Conservation (phyloP, 2,113 vertebrate genomes). For the Gracilinanus agilis region DNA sequence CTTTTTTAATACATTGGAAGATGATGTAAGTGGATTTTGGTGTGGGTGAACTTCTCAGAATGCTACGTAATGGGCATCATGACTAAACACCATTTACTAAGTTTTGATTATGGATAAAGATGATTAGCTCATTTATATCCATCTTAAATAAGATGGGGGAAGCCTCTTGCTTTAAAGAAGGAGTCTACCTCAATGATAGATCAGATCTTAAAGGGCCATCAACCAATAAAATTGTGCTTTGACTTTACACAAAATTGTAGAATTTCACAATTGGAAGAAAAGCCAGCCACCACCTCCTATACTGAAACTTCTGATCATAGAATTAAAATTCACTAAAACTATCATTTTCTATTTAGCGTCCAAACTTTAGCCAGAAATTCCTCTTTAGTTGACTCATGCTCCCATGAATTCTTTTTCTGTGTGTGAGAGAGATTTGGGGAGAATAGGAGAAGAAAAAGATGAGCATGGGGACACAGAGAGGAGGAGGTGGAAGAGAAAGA, state of each 20-base stretch:
- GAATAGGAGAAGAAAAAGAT: too few relatives aligned
- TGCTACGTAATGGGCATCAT: background rate
- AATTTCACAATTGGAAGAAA: background rate
- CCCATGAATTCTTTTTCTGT: too few relatives aligned
- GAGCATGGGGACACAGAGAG: too few relatives aligned
- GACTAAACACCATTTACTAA: background rate
- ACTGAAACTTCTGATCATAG: background rate
- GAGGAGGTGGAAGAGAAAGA: too few relatives aligned
- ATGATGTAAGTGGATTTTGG: constrained; percentile 1
- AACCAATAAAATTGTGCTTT: background rate
- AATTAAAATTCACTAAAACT: too few relatives aligned
- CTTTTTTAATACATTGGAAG: background rate
- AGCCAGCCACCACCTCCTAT: background rate
- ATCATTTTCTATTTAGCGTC: too few relatives aligned
- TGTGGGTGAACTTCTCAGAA: background rate
- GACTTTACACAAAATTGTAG: background rate
- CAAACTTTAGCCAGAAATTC: too few relatives aligned
- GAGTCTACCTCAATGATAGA: background rate
- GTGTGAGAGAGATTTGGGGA: too few relatives aligned
- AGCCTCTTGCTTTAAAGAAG: background rate
- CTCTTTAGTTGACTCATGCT: too few relatives aligned
- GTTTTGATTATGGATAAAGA: background rate
- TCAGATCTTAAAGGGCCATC: background rate
- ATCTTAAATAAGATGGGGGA: background rate
- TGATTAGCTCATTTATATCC: background rate